These are phyloP conservation scores for Fragum whitleyi DNA, from an alignment of 2,888 invertebrate genomes.

Conservation along the genomic window DNA sequence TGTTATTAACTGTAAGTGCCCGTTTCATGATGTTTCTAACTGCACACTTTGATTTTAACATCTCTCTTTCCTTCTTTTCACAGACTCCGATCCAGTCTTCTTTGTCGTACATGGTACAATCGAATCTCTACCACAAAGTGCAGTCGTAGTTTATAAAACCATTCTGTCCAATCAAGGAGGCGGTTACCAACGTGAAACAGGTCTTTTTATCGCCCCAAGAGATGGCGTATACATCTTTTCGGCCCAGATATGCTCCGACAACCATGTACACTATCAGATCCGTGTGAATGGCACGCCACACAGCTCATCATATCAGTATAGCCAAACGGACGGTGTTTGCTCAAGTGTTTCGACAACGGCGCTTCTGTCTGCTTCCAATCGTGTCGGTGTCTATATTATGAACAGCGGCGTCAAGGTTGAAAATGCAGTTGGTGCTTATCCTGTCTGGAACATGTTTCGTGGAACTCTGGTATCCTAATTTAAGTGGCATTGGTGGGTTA, in stretches of 20 bases:
- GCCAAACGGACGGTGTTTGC: background rate
- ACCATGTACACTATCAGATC: background rate
- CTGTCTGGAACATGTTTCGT: slow-evolving; percentile 5
- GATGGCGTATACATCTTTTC: slow-evolving; percentile 2
- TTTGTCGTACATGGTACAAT: background rate
- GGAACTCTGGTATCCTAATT: background rate
- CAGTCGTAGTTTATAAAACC: background rate
- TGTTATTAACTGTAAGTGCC: no score
- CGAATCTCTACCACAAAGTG: background rate
- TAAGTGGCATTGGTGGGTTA: no score
- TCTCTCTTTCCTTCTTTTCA: background rate
- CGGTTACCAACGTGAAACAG: background rate
- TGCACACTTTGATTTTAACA: no score
- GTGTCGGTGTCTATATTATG: background rate
- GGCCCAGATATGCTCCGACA: background rate
- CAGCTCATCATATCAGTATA: background rate
- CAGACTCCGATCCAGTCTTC: background rate
- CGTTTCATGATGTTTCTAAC: no score
- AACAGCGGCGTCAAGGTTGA: background rate
- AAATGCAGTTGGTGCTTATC: background rate
- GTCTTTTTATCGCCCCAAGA: background rate
- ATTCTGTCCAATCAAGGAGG: background rate
- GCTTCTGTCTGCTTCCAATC: background rate
- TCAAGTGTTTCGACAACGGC: background rate
- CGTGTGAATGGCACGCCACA: background rate